Evolutionary conservation across 1,140 invertebrate species (phyloP).

Genomic region (Lasaia peninsularis): DNA sequence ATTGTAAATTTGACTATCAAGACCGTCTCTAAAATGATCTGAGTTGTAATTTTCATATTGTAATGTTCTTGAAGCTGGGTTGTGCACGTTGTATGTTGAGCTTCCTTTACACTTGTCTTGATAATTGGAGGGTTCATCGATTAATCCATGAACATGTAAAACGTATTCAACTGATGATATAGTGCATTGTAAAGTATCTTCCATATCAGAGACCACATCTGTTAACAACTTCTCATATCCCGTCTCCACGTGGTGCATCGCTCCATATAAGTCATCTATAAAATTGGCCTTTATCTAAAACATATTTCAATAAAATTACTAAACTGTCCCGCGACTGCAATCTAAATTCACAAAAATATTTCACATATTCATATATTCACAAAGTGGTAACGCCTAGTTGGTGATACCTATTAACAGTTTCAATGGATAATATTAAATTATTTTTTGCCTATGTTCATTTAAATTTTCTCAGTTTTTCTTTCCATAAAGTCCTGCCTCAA

Average conservation of each 20-base stretch:
- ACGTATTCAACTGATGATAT: slow-evolving; percentile 56
- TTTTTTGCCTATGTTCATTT: no score
- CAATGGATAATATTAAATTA: no score
- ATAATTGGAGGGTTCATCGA: slow-evolving; percentile 31
- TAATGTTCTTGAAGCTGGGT: not conserved
- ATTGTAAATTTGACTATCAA: slow-evolving; percentile 9
- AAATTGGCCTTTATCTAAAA: slow-evolving; percentile 43
- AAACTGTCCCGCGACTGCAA: no score
- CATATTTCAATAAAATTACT: not conserved
- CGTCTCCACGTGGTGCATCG: slow-evolving; percentile 41
- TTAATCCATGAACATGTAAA: slow-evolving; percentile 32
- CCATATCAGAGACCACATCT: slow-evolving; percentile 51
- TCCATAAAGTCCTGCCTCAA: no score
- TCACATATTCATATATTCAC: no score
- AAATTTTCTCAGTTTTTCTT: no score
- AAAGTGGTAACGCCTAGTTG: no score
- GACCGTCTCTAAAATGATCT: not conserved
- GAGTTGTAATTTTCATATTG: not conserved
- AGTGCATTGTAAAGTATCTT: slow-evolving; percentile 53
- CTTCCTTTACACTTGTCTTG: slow-evolving; percentile 31
- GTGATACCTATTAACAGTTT: no score
- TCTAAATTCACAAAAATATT: no score
- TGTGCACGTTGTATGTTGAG: slow-evolving; percentile 10
- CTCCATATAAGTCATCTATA: slow-evolving; percentile 43
- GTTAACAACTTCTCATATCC: slow-evolving; percentile 50